Base-by-base conservation (phyloP, 2,797 vertebrate species). In the Mormyrops boulengeri region DNA sequence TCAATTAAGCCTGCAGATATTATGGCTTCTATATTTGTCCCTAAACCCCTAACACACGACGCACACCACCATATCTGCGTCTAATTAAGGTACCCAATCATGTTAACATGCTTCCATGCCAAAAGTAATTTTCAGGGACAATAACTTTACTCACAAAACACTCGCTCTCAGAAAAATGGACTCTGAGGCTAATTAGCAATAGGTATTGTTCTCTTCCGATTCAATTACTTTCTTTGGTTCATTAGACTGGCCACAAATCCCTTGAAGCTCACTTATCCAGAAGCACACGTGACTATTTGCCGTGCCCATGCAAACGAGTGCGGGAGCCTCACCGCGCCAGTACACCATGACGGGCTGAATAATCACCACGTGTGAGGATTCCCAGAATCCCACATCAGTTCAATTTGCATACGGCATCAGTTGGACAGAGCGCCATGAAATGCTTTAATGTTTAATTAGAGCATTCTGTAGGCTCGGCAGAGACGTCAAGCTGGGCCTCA, bases 401-500 rank as follows among this genome's bases (percentile, higher is more conserved):
- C 34, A 49, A 73, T 89, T 69, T 62, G 53, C 77, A 87, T 87
- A 50, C 4, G 3, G 62, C 53, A 87, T 30, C 57, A 55, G n/a
- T 19, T 19, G 30, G 9, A 87, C 34, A 41, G 19, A 4, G 4
- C 85, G 47, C 22, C 66, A 26, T 53, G 62, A 89, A 52, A 87
- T 44, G 44, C 55, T 89, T 89, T 57, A 57, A 41, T 88, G 57
- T 89, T 85, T 89, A 89, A 85, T 89, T 89, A 85, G 80, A 85
- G 73, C n/a, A 2, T 77, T 87, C 47, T 26, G 85, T 26, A 44
- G 57, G 44, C 34, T 87, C 89, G 86, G 34, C 84, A 87, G 44
- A 66, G 22, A 17, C 30, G 7, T 22, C 73, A 80, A 1, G 73
- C 26, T 41, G 69, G 62, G 26, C 62, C 26, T 69, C 62, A 12